A percentile compares a stretch with the other conserved stretches of the same genome.
These are phyloP conservation scores for Choristoneura fumiferana DNA, from an alignment of 1,140 invertebrate species.

Conservation along the genomic window DNA sequence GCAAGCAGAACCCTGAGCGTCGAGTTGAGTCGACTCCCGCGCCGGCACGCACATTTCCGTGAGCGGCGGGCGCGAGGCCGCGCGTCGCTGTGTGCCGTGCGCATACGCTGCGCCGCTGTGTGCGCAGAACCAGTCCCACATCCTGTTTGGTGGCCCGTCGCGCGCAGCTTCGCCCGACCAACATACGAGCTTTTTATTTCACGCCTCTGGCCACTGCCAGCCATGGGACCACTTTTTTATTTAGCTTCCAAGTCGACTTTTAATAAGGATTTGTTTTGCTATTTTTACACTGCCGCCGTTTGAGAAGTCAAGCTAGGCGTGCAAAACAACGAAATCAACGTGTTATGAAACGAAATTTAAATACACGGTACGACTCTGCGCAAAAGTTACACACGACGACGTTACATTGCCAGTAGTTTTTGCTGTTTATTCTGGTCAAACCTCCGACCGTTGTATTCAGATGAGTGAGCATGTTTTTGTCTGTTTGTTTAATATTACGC, in stretches of 20 bases:
- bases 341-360: too few species aligned
- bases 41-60: slow-evolving; percentile 70
- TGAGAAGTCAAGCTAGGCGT: too few species aligned
- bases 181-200: slow-evolving; percentile 73
- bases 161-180: slow-evolving; percentile 53
- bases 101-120: slow-evolving; percentile 30
- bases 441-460: slow-evolving; percentile 1
- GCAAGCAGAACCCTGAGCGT: slow-evolving; percentile 12
- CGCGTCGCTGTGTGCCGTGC: slow-evolving; percentile 21
- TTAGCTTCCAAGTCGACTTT: not conserved
- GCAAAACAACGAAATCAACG: too few species aligned
- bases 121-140: slow-evolving; percentile 71
- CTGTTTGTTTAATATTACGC: slow-evolving; percentile 3
- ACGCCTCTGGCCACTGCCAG: slow-evolving; percentile 48
- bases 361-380: too few species aligned
- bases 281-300: too few species aligned
- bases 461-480: slow-evolving; percentile 12
- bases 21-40: slow-evolving; percentile 4
- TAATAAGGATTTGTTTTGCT: not conserved
- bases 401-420: slow-evolving; percentile 9
- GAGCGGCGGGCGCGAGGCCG: slow-evolving; percentile 54
- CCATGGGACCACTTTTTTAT: slow-evolving; percentile 31
- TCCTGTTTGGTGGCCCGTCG: slow-evolving; percentile 70
- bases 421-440: slow-evolving; percentile 5
- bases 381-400: not conserved